These are phyloP conservation scores for Drosophila pallidifrons DNA, from an alignment of 1,140 invertebrate genomes.

Conservation along the genomic window DNA sequence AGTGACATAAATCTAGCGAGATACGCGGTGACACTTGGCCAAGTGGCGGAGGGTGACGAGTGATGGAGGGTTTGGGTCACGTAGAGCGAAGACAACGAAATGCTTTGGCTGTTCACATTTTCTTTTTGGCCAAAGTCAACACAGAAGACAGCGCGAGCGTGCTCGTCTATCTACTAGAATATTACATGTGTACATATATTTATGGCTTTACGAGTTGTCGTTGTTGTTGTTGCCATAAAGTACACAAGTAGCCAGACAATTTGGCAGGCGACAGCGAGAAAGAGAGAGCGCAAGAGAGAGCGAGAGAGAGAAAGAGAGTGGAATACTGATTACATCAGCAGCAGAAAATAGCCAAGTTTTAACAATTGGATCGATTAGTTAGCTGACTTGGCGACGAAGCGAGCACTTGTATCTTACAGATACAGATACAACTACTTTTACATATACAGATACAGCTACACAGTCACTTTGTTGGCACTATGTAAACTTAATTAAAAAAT, in stretches of 20 bases:
- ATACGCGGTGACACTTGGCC: slow-evolving; percentile 28
- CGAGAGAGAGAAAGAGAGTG: not conserved
- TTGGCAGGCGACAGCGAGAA: slow-evolving; percentile 23
- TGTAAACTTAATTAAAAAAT: slow-evolving; percentile 35
- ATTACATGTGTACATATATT: slow-evolving; percentile 32
- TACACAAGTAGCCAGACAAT: slow-evolving; percentile 44
- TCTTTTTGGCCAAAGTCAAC: slow-evolving; percentile 29
- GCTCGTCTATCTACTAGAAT: slow-evolving; percentile 12
- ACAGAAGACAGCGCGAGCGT: slow-evolving; percentile 10
- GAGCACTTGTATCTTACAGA: slow-evolving; percentile 14
- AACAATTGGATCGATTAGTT: slow-evolving; percentile 54
- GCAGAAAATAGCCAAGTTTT: slow-evolving; percentile 54
- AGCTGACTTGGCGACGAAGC: slow-evolving; percentile 28
- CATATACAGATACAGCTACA: not conserved
- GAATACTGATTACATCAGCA: slow-evolving; percentile 69
- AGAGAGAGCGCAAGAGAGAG: not conserved
- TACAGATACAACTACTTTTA: slow-evolving; percentile 3
- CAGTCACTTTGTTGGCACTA: not conserved
- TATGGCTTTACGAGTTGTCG: slow-evolving; percentile 1
- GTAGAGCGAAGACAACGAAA: slow-evolving; percentile 14
- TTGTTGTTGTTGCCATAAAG: slow-evolving; percentile 18
- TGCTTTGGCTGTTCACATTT: not conserved
- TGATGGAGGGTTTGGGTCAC: slow-evolving; percentile 20
- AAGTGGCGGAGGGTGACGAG: slow-evolving; percentile 9
- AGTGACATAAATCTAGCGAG: slow-evolving; percentile 38